phyloP scores from a whole-genome alignment of 2,888 invertebrate species.

The Diadegma fenestrale region DNA sequence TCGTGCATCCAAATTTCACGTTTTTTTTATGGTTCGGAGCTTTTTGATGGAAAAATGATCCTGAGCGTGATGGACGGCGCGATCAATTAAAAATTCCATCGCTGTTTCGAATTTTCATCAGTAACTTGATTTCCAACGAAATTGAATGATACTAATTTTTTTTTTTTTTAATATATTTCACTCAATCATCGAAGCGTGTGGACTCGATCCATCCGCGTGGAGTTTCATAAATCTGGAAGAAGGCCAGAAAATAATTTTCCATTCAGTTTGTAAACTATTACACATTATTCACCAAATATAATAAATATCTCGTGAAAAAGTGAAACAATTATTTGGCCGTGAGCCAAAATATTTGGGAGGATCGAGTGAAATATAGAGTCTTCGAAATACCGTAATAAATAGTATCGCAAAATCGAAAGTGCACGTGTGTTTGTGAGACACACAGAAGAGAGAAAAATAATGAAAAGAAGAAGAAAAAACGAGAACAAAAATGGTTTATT shows the following conservation, averaged over 20 bases:
- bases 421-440: background rate
- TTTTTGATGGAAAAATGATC: background rate
- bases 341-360: conserved; percentile 21
- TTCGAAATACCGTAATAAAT: conserved; percentile 26
- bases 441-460: background rate
- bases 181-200: background rate
- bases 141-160: too few species aligned
- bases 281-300: background rate
- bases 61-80: background rate
- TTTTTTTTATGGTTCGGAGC: background rate
- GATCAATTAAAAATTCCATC: background rate
- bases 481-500: background rate
- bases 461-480: background rate
- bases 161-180: background rate
- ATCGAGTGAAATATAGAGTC: conserved; percentile 28
- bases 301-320: background rate
- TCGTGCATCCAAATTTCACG: background rate
- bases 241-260: background rate
- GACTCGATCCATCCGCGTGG: background rate
- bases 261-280: background rate
- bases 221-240: conserved; percentile 2
- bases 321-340: conserved; percentile 18
- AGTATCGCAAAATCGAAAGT: background rate
- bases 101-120: background rate
- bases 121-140: background rate